A percentile compares a stretch with the other conserved stretches of the same genome.
These are phyloP conservation scores for Yponomeuta malinellus DNA, from an alignment of 2,888 invertebrate genomes.

Conservation along the genomic window DNA sequence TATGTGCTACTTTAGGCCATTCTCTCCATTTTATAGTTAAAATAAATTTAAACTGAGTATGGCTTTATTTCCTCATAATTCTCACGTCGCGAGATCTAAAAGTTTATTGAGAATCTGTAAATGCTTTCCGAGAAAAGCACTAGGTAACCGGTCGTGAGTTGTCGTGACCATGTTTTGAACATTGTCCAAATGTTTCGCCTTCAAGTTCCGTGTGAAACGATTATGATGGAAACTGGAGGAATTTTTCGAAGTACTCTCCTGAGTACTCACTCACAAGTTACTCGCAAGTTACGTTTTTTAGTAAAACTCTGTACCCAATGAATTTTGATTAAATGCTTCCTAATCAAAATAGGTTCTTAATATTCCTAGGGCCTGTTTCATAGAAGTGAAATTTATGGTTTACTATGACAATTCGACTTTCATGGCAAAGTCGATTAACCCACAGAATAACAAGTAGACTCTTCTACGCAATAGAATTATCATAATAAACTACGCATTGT, in stretches of 20 bases:
- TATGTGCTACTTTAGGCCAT: not conserved
- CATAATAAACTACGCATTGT: no score
- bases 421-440: no score
- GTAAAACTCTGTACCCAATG: no score
- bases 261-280: no score
- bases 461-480: no score
- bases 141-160: slow-evolving; percentile 8
- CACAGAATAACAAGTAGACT: no score
- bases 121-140: not conserved
- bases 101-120: slow-evolving; percentile 2
- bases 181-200: slow-evolving; percentile 1
- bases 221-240: not conserved
- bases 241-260: not conserved
- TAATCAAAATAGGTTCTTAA: no score
- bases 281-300: no score
- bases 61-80: not conserved
- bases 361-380: no score
- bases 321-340: no score
- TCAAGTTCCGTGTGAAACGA: not conserved
- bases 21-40: not conserved
- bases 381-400: no score
- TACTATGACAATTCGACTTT: no score
- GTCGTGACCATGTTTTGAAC: not conserved
- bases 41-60: not conserved
- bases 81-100: not conserved